Evolutionary conservation across 92 coral and sea anemone species (phyloP).

Genomic region (Heliopora coerulea): DNA sequence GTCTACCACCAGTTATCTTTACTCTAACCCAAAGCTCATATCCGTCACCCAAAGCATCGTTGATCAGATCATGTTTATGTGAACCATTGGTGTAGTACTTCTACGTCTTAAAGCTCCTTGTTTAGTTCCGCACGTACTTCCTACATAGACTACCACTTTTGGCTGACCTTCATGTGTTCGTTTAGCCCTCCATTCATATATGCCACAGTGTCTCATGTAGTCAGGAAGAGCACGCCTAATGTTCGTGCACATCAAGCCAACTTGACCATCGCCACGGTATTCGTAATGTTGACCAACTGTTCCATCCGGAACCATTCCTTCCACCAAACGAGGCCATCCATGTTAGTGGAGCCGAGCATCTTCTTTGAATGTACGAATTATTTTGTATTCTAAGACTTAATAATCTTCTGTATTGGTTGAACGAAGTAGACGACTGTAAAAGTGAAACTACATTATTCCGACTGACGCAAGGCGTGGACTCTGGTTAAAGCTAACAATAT

Average conservation of each 20-base stretch:
- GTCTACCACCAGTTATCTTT: conserved; percentile 9
- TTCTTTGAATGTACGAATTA: too few relatives aligned
- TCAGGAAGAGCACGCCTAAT: background rate
- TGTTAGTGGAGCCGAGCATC: too few relatives aligned
- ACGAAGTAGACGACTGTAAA: too few relatives aligned
- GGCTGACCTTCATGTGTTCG: background rate
- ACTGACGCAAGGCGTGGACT: too few relatives aligned
- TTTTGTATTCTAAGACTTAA: too few relatives aligned
- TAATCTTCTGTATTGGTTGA: too few relatives aligned
- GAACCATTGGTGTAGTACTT: conserved; percentile 47
- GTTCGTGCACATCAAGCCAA: conserved; percentile 27
- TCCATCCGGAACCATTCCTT: conserved; percentile 48
- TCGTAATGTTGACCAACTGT: background rate
- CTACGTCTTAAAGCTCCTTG: conserved; percentile 46
- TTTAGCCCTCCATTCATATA: conserved; percentile 60
- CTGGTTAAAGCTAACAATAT: too few relatives aligned
- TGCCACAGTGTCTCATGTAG: conserved; percentile 41
- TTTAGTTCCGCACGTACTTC: conserved; percentile 57
- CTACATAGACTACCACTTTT: conserved; percentile 66
- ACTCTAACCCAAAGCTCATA: conserved; percentile 63
- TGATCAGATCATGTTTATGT: conserved; percentile 45
- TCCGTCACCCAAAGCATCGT: conserved; percentile 41
- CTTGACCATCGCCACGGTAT: background rate
- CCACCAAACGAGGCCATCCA: conserved; percentile 45
- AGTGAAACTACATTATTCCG: too few relatives aligned